Conservation (phyloP, 1,140 invertebrate genomes). For the Drosophila carrolli region DNA sequence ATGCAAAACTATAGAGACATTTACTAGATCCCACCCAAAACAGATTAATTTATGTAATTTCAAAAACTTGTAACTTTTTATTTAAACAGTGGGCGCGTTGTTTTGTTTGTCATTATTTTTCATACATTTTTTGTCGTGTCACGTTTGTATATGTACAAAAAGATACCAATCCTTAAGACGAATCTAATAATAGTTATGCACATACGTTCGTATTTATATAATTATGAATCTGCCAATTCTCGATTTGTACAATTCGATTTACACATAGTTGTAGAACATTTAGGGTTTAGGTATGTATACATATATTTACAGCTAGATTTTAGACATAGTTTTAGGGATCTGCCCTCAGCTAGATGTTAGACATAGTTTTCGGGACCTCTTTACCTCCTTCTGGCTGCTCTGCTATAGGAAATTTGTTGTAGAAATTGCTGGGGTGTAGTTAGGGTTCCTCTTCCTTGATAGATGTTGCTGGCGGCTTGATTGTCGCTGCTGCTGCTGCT, state of each 20-base stretch:
- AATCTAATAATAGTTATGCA: conserved; percentile 50
- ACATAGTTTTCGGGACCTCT: conserved; percentile 13
- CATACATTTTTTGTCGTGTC: conserved; percentile 41
- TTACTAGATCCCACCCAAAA: background rate
- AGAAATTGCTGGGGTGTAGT: conserved; percentile 4
- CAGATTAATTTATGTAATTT: conserved; percentile 44
- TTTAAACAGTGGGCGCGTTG: conserved; percentile 69
- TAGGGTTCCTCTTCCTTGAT: conserved; percentile 51
- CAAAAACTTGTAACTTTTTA: conserved; percentile 80
- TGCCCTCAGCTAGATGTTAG: conserved; percentile 16
- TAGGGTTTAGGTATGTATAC: conserved; percentile 34
- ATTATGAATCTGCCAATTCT: conserved; percentile 59
- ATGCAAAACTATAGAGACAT: no score
- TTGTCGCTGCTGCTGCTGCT: background rate
- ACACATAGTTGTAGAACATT: conserved; percentile 63
- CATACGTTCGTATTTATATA: conserved; percentile 31
- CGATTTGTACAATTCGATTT: conserved; percentile 70
- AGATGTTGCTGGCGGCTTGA: conserved; percentile 10
- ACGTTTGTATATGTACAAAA: conserved; percentile 63
- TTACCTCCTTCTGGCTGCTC: background rate
- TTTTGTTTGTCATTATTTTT: conserved; percentile 23
- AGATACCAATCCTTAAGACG: conserved; percentile 71
- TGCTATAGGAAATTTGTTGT: conserved; percentile 52
- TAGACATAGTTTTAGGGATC: conserved; percentile 29
- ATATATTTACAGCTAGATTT: conserved; percentile 41